Base-by-base conservation (phyloP, 2,797 vertebrate species). In the Octomys mimax region DNA sequence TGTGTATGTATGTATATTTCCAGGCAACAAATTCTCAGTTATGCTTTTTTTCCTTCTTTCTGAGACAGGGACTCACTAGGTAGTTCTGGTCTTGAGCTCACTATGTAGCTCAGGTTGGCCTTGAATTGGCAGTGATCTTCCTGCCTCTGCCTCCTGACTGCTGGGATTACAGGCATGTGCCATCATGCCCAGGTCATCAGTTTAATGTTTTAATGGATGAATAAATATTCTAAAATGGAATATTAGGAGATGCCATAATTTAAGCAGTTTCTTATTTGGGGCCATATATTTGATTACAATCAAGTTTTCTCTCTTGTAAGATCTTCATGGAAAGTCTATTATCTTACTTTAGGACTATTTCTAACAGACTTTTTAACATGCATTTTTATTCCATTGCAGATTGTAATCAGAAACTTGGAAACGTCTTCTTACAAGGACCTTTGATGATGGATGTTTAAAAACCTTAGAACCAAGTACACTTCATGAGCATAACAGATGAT, bases 151-250 rank as follows among this genome's bases (percentile, higher is more conserved):
- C 19, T 73, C 70, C 36, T 12, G 21, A 73, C 19, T 73, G 70
- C 70, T 39, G 36, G 70, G 36, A 73, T 42, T 73, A 73, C 21
- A 39, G 36, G 19, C 36, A 73, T 73, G 70, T 39, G 21, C 36
- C 70, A 73, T 21, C 36, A 73, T 39, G 21, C 13, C 19, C 36
- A 36, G 19, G 21, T 24, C 71, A 39, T 85, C 31, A 71, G 79
- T 18, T 91, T n/a, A 83, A 85, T 82, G 78, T 64, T 96, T 91
- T 93, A 95, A 71, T 81, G 36, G 39, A 18, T 52, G 54, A 77
- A 31, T 93, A 88, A 39, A 3, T 93, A 92, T 87, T 85, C 42
- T 71, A 14, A 52, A 82, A 46, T 78, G 61, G 22, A 82, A 39
- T 95, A 52, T 95, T 91, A 89, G 13, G 21, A 28, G 73, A 4